Base-by-base conservation (phyloP, 2,113 vertebrate species). In the Nyctibius bracteatus region DNA sequence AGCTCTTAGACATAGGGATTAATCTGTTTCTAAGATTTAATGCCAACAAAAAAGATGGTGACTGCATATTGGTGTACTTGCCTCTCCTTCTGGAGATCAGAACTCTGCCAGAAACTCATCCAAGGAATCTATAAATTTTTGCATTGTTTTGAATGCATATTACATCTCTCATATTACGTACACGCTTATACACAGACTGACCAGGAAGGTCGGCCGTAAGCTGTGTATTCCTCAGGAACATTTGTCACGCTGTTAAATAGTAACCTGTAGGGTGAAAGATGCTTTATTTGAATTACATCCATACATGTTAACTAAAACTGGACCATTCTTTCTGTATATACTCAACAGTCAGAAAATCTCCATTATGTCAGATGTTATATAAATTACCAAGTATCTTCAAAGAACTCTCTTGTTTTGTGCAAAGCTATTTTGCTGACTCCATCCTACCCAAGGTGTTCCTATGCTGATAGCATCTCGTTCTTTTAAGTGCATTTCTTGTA, bases 391-490 rank as follows among this genome's bases (percentile, higher is more conserved):
- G 22, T 63, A 33, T 74, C 84, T 87, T 43, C 61, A 83, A 92
- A 74, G 23, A 39, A 31, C 13, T 27, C 39, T 47, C 44, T 82
- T 70, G 22, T 78, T 96, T 81, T 62, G 67, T 24, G 6, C 43
- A 79, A 65, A 91, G 54, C 11, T 79, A 1, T 97, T 96, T 81
- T 97, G 94, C 93, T 97, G 96, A 97, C 90, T 92, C 30, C 27
- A 31, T 91, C 51, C 27, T 88, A 82, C 57, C 54, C 78, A 92
- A 93, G 81, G 88, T 91, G 92, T 86, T 93, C 75, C 58, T 75
- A 6, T 58, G 85, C 80, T 96, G 92, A 95, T 95, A 96, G 37
- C 74, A 97, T 97, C 88, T 96, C 96, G 78, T 88, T 93, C 78
- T 84, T 55, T 68, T 93, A 96, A 96, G 88, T 85, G 86, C 90